Evolutionary conservation across 64 coral and sea anemone species (phyloP).

Genomic region (Montipora capricornis): DNA sequence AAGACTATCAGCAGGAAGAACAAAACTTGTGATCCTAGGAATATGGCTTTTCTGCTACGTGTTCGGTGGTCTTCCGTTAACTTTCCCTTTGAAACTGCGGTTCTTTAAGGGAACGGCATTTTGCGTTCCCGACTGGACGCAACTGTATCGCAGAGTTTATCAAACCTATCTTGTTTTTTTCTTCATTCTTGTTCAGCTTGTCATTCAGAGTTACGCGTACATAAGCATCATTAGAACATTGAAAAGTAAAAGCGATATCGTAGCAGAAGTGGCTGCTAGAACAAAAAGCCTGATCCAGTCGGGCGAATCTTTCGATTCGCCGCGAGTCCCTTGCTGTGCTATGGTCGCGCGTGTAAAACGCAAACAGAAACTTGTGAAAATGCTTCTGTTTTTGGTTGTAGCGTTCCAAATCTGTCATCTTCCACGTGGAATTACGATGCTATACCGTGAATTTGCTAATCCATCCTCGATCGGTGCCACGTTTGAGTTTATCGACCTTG

Average conservation of each 20-base stretch:
- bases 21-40: slow-evolving; percentile 50
- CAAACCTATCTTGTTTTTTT: slow-evolving; percentile 43
- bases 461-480: neutral
- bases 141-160: slow-evolving; percentile 47
- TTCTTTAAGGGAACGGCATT: neutral
- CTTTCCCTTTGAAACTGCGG: neutral
- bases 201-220: slow-evolving; percentile 46
- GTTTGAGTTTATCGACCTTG: slow-evolving; percentile 48
- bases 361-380: slow-evolving; percentile 76
- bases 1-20: slow-evolving; percentile 41
- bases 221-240: slow-evolving; percentile 28
- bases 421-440: slow-evolving; percentile 79
- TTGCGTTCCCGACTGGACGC: slow-evolving; percentile 37
- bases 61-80: slow-evolving; percentile 65
- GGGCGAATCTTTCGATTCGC: neutral
- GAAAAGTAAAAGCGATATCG: slow-evolving; percentile 57
- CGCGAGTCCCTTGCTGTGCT: neutral
- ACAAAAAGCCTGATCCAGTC: neutral
- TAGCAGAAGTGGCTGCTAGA: neutral
- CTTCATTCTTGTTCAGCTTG: slow-evolving; percentile 57
- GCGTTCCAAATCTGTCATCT: slow-evolving; percentile 75
- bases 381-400: slow-evolving; percentile 72
- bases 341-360: slow-evolving; percentile 44
- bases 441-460: slow-evolving; percentile 57
- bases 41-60: slow-evolving; percentile 83